Base-by-base conservation (phyloP, 1,140 invertebrate genomes). In the Globodera ellingtonae region DNA sequence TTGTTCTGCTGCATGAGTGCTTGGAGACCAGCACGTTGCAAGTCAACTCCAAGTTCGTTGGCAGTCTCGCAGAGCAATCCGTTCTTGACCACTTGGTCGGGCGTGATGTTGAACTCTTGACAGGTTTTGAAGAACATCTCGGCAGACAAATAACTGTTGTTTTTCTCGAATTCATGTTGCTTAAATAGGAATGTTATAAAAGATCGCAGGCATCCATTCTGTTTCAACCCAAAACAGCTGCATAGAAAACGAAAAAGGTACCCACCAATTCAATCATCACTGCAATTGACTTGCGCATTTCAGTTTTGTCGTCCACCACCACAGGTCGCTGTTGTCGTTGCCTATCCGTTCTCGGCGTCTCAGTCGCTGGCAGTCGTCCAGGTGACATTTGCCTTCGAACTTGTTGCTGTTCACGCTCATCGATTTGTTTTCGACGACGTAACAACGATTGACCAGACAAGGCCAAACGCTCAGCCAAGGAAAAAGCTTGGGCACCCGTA, bases 201-300 rank as follows among this genome's bases (percentile, higher is more conserved):
- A 18, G 10, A 8, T 10, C 13, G 79, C 2, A 79, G 46, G 9
- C 10, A 75, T 79, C 67, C 9, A 67, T 46, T 52, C 35, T 35
- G 35, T 35, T 35, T 2, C 35, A 35, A 35, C 35, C 35, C 35
- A 35, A 35, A 35, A 35, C 35, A 35, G 1, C 35, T 35, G 35
- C 3, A 35, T 35, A 35, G 35, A 35, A 24, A 35, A 35, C 35
- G 1, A 35, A 35, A 35, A 35, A 18, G 50, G 24, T 15, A 71
- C 50, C 7, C n/a, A 56, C n/a, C 76, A 79, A 79, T 59, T 79
- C 74, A 8, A 79, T 44, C 72, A 79, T 79, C 15, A 62, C 78
- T 21, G 72, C 78, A 44, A 79, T 78, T 50, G 48, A 52, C 46
- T 59, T 78, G 74, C 74, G 78, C 21, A 24, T 78, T 44, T 79